These are phyloP conservation scores for Clytia hemisphaerica DNA, from an alignment of 30 jellyfish, hydroid and myxozoan genomes.

Conservation along the genomic window DNA sequence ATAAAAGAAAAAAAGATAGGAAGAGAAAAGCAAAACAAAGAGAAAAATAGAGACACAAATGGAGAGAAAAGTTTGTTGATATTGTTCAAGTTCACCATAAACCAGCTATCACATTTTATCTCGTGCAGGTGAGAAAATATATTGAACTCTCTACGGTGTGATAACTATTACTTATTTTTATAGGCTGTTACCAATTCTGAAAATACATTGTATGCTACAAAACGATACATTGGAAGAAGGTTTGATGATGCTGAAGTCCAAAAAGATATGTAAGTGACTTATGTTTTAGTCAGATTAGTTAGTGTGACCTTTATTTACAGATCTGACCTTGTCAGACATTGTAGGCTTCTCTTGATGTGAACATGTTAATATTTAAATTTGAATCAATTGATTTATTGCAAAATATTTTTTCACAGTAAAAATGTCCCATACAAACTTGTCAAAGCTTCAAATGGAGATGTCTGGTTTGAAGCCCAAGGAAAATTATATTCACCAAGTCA, in stretches of 20 bases:
- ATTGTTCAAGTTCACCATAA: too few relatives aligned
- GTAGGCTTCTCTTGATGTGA: too few relatives aligned
- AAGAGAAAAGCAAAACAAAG: too few relatives aligned
- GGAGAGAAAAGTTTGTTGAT: too few relatives aligned
- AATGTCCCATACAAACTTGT: conserved; percentile 74
- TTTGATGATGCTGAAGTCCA: conserved; percentile 92
- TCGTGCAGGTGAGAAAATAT: background rate
- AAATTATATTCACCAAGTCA: conserved; percentile 85
- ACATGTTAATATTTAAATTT: too few relatives aligned
- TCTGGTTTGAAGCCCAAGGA: conserved; percentile 97
- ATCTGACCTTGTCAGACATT: too few relatives aligned
- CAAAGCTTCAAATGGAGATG: conserved; percentile 84
- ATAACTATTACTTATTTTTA: background rate
- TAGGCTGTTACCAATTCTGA: conserved; percentile 90
- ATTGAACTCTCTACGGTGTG: background rate
- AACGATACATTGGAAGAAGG: conserved; percentile 87
- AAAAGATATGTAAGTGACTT: conserved; percentile 80
- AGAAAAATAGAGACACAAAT: too few relatives aligned
- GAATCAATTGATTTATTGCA: background rate
- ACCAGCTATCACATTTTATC: too few relatives aligned
- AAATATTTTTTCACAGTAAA: conserved; percentile 26
- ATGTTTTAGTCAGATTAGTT: too few relatives aligned
- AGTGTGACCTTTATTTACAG: background rate
- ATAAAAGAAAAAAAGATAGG: too few relatives aligned
- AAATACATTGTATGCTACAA: conserved; percentile 83